Conservation (phyloP, 2,113 vertebrate genomes). For the Daboia siamensis region DNA sequence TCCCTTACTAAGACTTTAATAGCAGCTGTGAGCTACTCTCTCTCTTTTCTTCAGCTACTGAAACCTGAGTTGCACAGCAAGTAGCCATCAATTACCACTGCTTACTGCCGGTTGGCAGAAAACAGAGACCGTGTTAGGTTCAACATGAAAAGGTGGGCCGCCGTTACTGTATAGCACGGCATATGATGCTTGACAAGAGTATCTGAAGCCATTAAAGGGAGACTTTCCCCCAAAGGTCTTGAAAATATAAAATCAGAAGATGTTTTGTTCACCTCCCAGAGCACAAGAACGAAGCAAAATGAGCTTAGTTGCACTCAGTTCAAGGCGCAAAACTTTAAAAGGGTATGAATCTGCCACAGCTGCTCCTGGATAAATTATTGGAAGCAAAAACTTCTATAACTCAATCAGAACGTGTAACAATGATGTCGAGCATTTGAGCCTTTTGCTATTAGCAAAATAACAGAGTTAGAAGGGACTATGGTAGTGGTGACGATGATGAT, state of each 20-base stretch:
- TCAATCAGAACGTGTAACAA: neutral
- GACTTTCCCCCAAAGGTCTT: neutral
- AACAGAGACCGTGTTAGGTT: neutral
- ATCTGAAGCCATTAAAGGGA: neutral
- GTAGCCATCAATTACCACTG: too few species aligned
- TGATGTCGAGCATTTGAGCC: neutral
- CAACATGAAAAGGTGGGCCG: neutral
- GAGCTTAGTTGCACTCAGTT: neutral
- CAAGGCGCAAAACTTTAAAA: neutral
- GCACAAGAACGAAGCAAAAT: neutral
- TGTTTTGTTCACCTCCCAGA: neutral
- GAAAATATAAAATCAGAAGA: neutral
- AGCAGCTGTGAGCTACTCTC: neutral
- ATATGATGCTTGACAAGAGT: neutral
- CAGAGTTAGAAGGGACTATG: too few species aligned
- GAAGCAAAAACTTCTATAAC: neutral
- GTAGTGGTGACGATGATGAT: too few species aligned
- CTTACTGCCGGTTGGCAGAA: neutral
- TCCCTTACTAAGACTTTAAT: neutral
- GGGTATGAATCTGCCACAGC: neutral
- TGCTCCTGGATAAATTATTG: neutral
- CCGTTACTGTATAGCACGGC: too few species aligned
- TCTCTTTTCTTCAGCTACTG: neutral
- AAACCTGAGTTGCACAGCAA: neutral
- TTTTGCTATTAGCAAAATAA: neutral